A percentile compares a stretch with the other conserved stretches of the same genome.
Conservation (phyloP, 2,113 vertebrate genomes). For the Agapornis roseicollis region DNA sequence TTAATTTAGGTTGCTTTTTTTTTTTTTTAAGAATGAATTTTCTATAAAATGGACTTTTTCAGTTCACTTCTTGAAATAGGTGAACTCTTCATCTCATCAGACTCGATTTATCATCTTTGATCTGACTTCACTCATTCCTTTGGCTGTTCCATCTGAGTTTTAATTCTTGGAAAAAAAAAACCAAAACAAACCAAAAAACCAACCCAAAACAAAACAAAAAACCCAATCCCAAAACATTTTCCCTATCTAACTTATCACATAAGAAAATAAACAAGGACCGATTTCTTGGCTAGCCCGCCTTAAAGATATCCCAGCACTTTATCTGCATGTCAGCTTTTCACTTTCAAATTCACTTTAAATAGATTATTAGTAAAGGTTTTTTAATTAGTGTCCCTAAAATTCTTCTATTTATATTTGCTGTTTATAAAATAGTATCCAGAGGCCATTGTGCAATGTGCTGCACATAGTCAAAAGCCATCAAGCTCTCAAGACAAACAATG, state of each 20-base stretch:
- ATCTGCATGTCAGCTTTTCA: slow-evolving; percentile 57
- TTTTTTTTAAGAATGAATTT: slow-evolving; percentile 52
- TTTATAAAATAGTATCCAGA: slow-evolving; percentile 26
- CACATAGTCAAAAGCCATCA: slow-evolving; percentile 27
- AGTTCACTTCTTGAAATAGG: slow-evolving; percentile 62
- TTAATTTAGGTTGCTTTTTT: no score
- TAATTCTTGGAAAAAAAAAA: not conserved
- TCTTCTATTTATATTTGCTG: slow-evolving; percentile 56
- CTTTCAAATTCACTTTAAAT: slow-evolving; percentile 50
- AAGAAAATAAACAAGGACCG: slow-evolving; percentile 52
- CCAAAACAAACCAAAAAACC: not conserved
- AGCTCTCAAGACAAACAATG: slow-evolving; percentile 50
- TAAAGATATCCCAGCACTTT: slow-evolving; percentile 26
- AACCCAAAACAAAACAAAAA: not conserved
- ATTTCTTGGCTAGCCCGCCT: not conserved
- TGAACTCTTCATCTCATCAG: slow-evolving; percentile 64
- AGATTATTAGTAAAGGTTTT: slow-evolving; percentile 33
- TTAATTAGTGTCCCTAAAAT: slow-evolving; percentile 28
- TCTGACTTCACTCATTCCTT: slow-evolving; percentile 62
- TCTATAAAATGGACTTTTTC: slow-evolving; percentile 58
- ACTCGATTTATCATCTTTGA: slow-evolving; percentile 63
- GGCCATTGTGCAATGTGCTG: slow-evolving; percentile 29
- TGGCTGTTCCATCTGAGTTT: slow-evolving; percentile 32
- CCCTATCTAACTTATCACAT: slow-evolving; percentile 39
- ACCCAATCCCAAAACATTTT: not conserved